These are phyloP conservation scores for Synanthedon tipuliformis DNA, from an alignment of 2,888 invertebrate genomes.

Conservation along the genomic window DNA sequence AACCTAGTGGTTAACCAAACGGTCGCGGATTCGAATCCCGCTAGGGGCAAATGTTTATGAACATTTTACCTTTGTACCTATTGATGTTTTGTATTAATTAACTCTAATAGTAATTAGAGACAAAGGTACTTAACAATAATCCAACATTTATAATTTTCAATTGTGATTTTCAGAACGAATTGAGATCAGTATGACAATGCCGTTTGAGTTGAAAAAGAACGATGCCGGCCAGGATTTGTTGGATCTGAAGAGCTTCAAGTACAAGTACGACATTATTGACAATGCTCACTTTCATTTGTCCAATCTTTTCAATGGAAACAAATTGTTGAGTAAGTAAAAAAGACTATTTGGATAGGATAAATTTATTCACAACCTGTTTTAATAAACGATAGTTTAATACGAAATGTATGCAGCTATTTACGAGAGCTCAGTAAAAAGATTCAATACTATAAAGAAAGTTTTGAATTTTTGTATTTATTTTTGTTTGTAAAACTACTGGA, in stretches of 20 bases:
- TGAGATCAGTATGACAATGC: conserved; percentile 19
- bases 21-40: too few relatives aligned
- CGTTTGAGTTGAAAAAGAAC: conserved; percentile 25
- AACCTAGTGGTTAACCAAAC: too few relatives aligned
- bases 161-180: conserved; percentile 28
- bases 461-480: too few relatives aligned
- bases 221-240: conserved; percentile 31
- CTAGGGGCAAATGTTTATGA: too few relatives aligned
- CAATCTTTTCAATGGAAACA: conserved; percentile 51
- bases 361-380: neutral
- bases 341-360: neutral
- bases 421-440: too few relatives aligned
- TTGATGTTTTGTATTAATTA: too few relatives aligned
- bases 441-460: too few relatives aligned
- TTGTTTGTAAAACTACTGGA: too few relatives aligned
- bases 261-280: conserved; percentile 33
- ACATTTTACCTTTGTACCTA: too few relatives aligned
- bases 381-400: neutral
- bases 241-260: conserved; percentile 30
- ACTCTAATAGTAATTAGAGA: neutral
- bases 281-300: conserved; percentile 32
- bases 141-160: neutral
- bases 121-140: neutral
- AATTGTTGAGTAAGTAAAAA: conserved; percentile 29
- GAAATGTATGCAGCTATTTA: too few relatives aligned